Base-by-base conservation (phyloP, 2,797 vertebrate genomes). In the Phrynocephalus forsythii region DNA sequence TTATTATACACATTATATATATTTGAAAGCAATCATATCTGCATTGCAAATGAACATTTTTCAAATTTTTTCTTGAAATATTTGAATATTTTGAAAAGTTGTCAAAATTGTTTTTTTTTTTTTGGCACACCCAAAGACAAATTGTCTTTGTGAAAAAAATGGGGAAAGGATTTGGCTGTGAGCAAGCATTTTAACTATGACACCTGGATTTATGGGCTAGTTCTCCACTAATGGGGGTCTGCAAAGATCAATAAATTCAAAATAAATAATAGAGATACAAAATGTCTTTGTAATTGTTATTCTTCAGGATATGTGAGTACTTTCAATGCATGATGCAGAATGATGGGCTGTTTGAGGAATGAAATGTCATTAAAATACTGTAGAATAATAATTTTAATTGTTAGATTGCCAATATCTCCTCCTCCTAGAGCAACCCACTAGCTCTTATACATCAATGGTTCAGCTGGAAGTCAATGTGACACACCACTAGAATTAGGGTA, bases 221-320 rank as follows among this genome's bases (percentile, higher is more conserved):
- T 68, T 91, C 92, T 91, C 89, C 56, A 89, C 87, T 67, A 94
- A 93, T 81, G 94, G 87, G 85, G 89, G 86, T 66, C 93, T 87
- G 78, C 82, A 94, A 89, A 92, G 94, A 95, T 92, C 86, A 89
- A 84, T 38, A 63, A 87, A 89, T 91, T 91, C 93, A 93, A 92
- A 94, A 94, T 93, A 93, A 92, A 91, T 87, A 88, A 76, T 38
- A 67, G 13, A 60, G 91, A 91, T 91, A 50, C 87, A 91, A 91
- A 93, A 91, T 79, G 8, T 11, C 38, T 87, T 88, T 77, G 78
- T 89, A 92, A 93, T 93, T 91, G 91, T 76, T 76, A 88, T 80
- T 26, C 82, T 83, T 87, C 88, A 87, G 87, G 79, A 77, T 84
- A 83, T 0, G 0, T 66, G 79, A 89, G 66, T 82, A 67, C 87